Evolutionary conservation across 2,797 vertebrate species (phyloP).

Genomic region (Phataginus tetradactyla): DNA sequence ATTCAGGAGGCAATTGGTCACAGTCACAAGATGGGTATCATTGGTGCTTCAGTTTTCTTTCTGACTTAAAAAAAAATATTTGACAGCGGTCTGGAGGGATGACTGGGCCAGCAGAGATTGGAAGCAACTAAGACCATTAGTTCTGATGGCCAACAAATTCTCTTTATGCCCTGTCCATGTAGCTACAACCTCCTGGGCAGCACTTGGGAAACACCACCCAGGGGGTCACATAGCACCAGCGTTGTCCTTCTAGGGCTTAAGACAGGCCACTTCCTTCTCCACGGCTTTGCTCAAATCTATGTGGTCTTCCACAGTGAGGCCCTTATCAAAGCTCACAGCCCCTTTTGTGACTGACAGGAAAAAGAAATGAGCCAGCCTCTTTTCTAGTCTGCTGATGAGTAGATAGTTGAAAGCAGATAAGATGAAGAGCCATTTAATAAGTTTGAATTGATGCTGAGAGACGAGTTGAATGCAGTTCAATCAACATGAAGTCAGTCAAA

Average conservation of each 20-base stretch:
- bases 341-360: constrained; percentile 52
- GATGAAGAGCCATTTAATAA: constrained; percentile 37
- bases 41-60: constrained; percentile 6
- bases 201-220: not conserved
- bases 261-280: not conserved
- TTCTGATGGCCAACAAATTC: not conserved
- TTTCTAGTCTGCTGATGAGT: constrained; percentile 30
- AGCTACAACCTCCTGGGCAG: not conserved
- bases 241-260: not conserved
- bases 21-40: constrained; percentile 66
- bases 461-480: not conserved
- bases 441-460: constrained; percentile 42
- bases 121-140: not conserved
- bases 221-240: not conserved
- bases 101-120: not conserved
- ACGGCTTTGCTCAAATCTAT: not conserved
- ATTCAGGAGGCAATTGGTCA: constrained; percentile 54
- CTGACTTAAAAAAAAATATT: not conserved
- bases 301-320: not conserved
- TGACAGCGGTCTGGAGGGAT: not conserved
- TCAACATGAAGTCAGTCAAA: not conserved
- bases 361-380: constrained; percentile 30
- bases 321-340: constrained; percentile 47
- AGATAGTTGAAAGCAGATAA: constrained; percentile 52
- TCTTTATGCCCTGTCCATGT: not conserved